Base-by-base conservation (phyloP, 2,888 invertebrate genomes). In the Cloeon dipterum region DNA sequence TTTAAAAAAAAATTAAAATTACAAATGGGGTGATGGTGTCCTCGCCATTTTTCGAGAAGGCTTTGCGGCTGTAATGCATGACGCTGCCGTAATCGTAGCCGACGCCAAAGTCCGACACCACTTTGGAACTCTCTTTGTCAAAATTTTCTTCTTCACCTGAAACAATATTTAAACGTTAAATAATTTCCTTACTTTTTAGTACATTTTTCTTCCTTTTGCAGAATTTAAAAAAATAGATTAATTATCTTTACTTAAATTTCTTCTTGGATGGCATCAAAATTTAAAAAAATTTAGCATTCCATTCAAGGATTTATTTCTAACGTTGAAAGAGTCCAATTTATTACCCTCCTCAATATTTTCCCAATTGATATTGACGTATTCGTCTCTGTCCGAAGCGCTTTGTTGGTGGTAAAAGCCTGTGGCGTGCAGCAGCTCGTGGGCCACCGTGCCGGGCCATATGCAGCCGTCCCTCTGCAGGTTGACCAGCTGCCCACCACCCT, bases 351-450 rank as follows among this genome's bases (percentile, higher is more conserved):
- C 53, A 34, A 77, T 75, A 49, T 82, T 81, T 29, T 74, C 68
- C 69, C 74, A 76, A 36, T 69, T 54, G 44, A 83, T 76, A 43
- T 64, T 63, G 2, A 85, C 73, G 51, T 63, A 79, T 2, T 74
- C 64, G 49, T 83, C 81, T 43, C 85, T 65, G 53, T 82, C 72
- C 13, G 70, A 67, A 17, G 79, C 65, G 48, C 74, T 77, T 50
- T 83, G 83, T 57, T 82, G 82, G 49, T 83, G 83, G 52, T 74
- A 77, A 53, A 83, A 82, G 1, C 83, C 83, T 2, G 79, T 53
- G 0, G 76, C 71, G 49, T 83, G 83, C 47, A 83, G 61, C 51
- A 83, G 61, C 53, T 85, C 83, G 50, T 85, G 79, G 7, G 74
- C 65, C 3, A 76, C 63, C 8, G 71, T 73, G 14, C 77, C 73